These are phyloP conservation scores for Trichopoda pennipes DNA, from an alignment of 2,888 invertebrate species.

Conservation along the genomic window DNA sequence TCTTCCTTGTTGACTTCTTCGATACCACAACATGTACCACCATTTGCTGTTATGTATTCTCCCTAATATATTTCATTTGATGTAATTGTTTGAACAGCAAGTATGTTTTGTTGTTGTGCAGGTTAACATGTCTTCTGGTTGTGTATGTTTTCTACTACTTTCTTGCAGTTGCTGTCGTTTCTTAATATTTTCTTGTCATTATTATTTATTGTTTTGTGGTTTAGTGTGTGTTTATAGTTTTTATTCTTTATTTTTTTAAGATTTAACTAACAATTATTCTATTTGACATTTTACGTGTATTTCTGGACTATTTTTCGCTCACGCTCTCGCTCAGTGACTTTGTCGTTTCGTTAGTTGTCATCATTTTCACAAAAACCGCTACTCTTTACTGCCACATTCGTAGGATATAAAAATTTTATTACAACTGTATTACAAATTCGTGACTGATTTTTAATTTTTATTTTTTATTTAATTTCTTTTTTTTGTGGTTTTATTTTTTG, in stretches of 20 bases:
- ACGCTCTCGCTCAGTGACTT: neutral
- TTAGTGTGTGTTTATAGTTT: slow-evolving; percentile 58
- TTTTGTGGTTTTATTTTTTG: neutral
- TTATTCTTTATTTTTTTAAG: slow-evolving; percentile 11
- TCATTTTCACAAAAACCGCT: slow-evolving; percentile 26
- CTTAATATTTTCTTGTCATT: slow-evolving; percentile 52
- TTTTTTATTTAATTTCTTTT: slow-evolving; percentile 7
- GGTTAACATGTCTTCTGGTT: slow-evolving; percentile 28
- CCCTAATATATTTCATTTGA: neutral
- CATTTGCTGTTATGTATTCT: neutral
- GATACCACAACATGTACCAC: neutral
- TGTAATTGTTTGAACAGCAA: slow-evolving; percentile 29
- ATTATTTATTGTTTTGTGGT: slow-evolving; percentile 66
- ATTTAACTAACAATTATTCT: slow-evolving; percentile 63
- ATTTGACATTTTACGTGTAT: slow-evolving; percentile 63
- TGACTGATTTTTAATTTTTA: slow-evolving; percentile 50
- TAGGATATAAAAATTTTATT: slow-evolving; percentile 17
- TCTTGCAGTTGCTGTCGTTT: slow-evolving; percentile 17
- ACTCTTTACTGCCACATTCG: slow-evolving; percentile 2
- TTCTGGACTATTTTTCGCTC: slow-evolving; percentile 1
- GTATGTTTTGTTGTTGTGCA: slow-evolving; percentile 18
- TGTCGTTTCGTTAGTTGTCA: slow-evolving; percentile 36
- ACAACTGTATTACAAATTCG: slow-evolving; percentile 59
- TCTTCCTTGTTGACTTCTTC: neutral
- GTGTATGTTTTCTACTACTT: neutral